These are phyloP conservation scores for Uropetala carovei DNA, from an alignment of 2,888 invertebrate genomes.

Conservation along the genomic window DNA sequence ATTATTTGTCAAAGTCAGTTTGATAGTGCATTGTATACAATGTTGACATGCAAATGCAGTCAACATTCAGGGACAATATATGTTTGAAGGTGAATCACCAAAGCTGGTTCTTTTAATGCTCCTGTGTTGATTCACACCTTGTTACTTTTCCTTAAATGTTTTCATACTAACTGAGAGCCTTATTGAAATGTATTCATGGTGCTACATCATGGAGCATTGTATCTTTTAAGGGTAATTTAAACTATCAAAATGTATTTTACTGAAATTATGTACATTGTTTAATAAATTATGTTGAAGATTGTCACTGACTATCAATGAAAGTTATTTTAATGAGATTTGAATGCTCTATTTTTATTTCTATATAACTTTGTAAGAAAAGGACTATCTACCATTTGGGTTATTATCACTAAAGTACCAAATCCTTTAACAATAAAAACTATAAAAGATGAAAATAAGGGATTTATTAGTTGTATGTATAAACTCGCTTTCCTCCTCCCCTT, in stretches of 20 bases:
- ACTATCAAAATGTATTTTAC: slow-evolving; percentile 44
- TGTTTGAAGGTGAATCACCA: not conserved
- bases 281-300: slow-evolving; percentile 20
- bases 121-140: not conserved
- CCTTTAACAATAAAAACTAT: not conserved
- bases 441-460: not conserved
- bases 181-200: slow-evolving; percentile 47
- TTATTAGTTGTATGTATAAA: too few relatives aligned
- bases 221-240: slow-evolving; percentile 8
- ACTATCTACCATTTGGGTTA: not conserved
- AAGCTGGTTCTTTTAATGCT: slow-evolving; percentile 15
- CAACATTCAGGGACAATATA: not conserved
- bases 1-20: too few relatives aligned
- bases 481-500: too few relatives aligned
- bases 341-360: not conserved
- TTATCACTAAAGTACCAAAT: not conserved
- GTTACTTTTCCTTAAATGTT: not conserved
- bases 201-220: slow-evolving; percentile 31
- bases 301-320: not conserved
- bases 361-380: not conserved
- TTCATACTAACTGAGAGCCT: slow-evolving; percentile 32
- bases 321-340: not conserved
- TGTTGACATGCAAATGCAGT: not conserved
- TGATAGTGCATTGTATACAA: not conserved
- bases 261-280: slow-evolving; percentile 48